Conservation (phyloP, 2,113 vertebrate species). For the Okapia johnstoni region DNA sequence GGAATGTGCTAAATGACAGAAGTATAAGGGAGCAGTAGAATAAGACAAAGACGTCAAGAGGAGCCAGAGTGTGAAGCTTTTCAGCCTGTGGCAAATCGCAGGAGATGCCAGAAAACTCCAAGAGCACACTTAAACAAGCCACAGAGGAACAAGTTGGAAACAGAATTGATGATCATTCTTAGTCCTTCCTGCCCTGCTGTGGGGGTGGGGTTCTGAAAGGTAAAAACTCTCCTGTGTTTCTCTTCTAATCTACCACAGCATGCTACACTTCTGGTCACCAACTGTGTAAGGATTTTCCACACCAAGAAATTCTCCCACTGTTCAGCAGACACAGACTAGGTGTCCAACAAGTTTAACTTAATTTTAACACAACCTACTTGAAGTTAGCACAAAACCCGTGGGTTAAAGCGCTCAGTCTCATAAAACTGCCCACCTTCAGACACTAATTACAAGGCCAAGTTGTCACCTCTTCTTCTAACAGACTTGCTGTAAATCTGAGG, state of each 20-base stretch:
- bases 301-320: not conserved
- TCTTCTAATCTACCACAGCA: not conserved
- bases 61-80: not conserved
- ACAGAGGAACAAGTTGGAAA: not conserved
- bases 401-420: not conserved
- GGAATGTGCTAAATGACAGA: not conserved
- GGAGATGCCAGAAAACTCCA: not conserved
- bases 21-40: not conserved
- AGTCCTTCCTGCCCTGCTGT: not conserved
- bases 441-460: not conserved
- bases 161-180: not conserved
- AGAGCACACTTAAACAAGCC: no score
- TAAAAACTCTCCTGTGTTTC: not conserved
- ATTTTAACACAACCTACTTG: not conserved
- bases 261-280: not conserved
- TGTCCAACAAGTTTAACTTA: not conserved
- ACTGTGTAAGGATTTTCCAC: not conserved
- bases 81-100: not conserved
- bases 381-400: not conserved
- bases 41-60: not conserved
- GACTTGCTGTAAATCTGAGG: not conserved
- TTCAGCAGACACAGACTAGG: not conserved
- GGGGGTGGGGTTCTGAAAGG: not conserved
- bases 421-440: not conserved
- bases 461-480: not conserved